These are phyloP conservation scores for Craseonycteris thonglongyai DNA, from an alignment of 2,113 vertebrate genomes.

Conservation along the genomic window DNA sequence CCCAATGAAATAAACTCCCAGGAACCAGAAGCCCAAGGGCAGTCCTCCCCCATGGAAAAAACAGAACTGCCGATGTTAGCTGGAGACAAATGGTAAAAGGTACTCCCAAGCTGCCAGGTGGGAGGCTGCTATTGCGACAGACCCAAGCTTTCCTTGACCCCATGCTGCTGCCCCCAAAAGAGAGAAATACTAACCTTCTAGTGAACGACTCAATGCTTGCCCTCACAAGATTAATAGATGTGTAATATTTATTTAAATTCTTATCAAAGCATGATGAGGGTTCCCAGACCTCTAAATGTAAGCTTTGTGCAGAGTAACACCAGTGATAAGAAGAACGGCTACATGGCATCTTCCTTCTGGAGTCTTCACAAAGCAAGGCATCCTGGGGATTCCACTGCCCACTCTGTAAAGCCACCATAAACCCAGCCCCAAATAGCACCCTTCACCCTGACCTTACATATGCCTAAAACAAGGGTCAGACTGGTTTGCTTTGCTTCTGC, in stretches of 20 bases:
- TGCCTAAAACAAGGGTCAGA: background rate
- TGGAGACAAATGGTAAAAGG: background rate
- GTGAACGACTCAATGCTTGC: background rate
- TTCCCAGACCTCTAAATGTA: background rate
- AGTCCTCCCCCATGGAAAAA: background rate
- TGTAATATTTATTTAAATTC: background rate
- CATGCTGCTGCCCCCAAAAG: background rate
- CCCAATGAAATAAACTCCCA: background rate
- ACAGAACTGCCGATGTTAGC: background rate
- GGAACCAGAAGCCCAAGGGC: background rate
- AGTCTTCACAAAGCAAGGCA: fast-evolving
- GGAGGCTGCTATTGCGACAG: background rate
- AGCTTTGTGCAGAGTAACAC: background rate
- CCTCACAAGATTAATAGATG: background rate
- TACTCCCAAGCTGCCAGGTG: background rate
- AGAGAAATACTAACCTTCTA: background rate
- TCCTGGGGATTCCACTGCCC: background rate
- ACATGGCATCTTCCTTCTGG: background rate
- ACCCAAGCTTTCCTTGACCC: background rate
- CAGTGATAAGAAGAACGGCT: no score
- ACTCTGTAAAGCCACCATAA: background rate
- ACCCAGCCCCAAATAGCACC: background rate
- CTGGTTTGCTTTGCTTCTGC: background rate
- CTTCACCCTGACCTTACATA: background rate
- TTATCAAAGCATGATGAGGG: background rate